phyloP scores from a whole-genome alignment of 2,797 vertebrate species.

The Myotis myotis region DNA sequence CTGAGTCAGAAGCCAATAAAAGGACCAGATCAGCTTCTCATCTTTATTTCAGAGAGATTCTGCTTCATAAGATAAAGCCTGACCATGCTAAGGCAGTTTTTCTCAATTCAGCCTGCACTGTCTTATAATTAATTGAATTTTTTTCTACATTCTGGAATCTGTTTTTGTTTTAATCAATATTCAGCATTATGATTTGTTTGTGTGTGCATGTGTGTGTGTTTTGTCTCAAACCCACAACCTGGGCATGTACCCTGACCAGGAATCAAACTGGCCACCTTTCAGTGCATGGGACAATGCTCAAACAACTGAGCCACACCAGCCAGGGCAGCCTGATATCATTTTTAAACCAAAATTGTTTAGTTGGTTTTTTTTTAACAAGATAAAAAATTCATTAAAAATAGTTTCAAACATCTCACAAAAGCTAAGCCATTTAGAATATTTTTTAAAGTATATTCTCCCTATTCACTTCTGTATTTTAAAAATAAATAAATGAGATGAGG shows the following conservation, averaged over 20 bases:
- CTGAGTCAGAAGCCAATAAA: not conserved
- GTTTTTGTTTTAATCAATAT: not conserved
- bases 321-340: not conserved
- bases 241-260: not conserved
- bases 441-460: constrained; percentile 33
- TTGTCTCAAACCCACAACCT: not conserved
- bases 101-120: not conserved
- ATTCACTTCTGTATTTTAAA: constrained; percentile 26
- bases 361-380: not conserved
- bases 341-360: constrained; percentile 13
- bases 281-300: not conserved
- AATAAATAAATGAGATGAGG: constrained; percentile 15
- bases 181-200: not conserved
- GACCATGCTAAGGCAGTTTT: not conserved
- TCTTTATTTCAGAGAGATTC: not conserved
- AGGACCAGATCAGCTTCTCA: constrained; percentile 10
- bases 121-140: not conserved
- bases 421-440: not conserved
- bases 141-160: not conserved
- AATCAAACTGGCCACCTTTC: not conserved
- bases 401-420: constrained; percentile 34
- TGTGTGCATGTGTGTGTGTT: too few species aligned
- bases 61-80: not conserved
- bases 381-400: constrained; percentile 53
- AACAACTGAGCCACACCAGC: not conserved